Base-by-base conservation (phyloP, 2,888 invertebrate species). In the Lydus trimaculatus region DNA sequence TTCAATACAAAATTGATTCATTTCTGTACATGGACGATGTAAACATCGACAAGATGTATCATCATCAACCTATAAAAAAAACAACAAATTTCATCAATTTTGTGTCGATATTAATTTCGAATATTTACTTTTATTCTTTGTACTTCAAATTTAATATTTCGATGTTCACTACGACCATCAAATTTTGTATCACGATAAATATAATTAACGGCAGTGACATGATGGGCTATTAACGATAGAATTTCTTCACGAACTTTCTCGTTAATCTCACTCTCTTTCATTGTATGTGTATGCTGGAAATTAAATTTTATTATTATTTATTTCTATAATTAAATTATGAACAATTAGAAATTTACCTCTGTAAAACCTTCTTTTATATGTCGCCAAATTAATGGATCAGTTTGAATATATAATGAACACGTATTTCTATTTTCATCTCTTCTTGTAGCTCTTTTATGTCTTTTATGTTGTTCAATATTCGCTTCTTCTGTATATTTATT, bases 201-300 rank as follows among this genome's bases (percentile, higher is more conserved):
- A 84, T 95, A 96, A 89, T 98, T 98, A 83, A 98, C 97, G 75
- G 98, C 98, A 78, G 97, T 98, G 79, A 99, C 98, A 86, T 99
- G 99, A 86, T 97, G 98, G 67, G 98, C 97, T 85, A 99, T 98
- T 79, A 99, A 88, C 0, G 98, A 97, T 72, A 98, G 89, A 81
- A 99, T 99, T 87, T 99, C 99, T 85, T 99, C 98, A 71, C 95
- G 90, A 1, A 98, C 98, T 86, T 98, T 97, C 86, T 93, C 94
- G 80, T 92, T 92, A 48, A 92, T 90, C 82, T 92, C 92, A 69
- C 83, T 85, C 82, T 88, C 90, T 80, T 91, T 91, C 68, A 88
- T 88, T 4, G 89, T 88, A 84, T 95, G 94, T 64, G 88, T 86
- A 81, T 94, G 92, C 94, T 94, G 85, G 9, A 85, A 86, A 72